phyloP scores from a whole-genome alignment of 2,888 invertebrate species.

The Dinocampus coccinellae region DNA sequence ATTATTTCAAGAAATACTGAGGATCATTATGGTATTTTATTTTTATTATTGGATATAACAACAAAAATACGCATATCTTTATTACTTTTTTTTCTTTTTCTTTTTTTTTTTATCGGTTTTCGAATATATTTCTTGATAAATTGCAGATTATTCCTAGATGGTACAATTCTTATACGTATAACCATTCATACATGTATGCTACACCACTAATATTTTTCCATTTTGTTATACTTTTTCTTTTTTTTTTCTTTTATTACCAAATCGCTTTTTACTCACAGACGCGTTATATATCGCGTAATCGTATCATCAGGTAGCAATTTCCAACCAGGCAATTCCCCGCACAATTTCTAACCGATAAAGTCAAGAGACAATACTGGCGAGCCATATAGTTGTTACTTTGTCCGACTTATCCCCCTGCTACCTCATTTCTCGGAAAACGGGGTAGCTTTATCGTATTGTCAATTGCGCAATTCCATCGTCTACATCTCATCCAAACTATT shows the following conservation, averaged over 20 bases:
- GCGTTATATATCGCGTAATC: slow-evolving; percentile 45
- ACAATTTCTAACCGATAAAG: slow-evolving; percentile 40
- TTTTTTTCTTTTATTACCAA: slow-evolving; percentile 17
- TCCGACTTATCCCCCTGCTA: slow-evolving; percentile 15
- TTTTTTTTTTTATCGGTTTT: not conserved
- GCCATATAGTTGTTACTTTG: slow-evolving; percentile 20
- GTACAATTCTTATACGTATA: not conserved
- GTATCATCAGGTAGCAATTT: slow-evolving; percentile 39
- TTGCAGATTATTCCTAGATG: not conserved
- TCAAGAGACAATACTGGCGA: slow-evolving; percentile 40
- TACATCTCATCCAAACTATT: not conserved
- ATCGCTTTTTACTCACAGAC: slow-evolving; percentile 36
- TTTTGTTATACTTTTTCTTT: not conserved
- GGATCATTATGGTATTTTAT: not conserved
- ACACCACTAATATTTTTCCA: not conserved
- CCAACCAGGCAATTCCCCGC: slow-evolving; percentile 21
- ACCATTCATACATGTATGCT: not conserved
- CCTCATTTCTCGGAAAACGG: slow-evolving; percentile 35
- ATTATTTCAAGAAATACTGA: slow-evolving; percentile 22
- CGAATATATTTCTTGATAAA: not conserved
- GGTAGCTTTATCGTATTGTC: slow-evolving; percentile 31
- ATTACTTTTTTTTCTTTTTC: not conserved
- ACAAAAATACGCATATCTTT: no score
- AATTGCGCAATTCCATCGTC: slow-evolving; percentile 16
- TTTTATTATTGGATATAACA: not conserved